These are phyloP conservation scores for Cataglyphis altisquamis DNA, from an alignment of 2,888 invertebrate species.

Conservation along the genomic window DNA sequence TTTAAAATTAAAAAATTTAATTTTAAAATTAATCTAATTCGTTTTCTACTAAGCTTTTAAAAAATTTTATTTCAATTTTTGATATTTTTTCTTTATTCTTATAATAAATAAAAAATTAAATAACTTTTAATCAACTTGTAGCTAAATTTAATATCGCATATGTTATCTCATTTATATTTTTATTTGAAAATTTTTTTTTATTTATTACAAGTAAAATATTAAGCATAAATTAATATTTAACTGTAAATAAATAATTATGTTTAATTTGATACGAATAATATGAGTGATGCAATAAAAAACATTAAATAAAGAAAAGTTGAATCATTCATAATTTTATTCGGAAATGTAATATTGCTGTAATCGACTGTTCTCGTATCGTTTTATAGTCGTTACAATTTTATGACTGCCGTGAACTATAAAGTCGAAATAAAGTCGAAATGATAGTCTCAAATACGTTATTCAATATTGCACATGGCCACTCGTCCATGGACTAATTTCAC, in stretches of 20 bases:
- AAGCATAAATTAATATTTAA: neutral
- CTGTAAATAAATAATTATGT: neutral
- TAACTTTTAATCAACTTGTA: neutral
- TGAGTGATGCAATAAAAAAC: neutral
- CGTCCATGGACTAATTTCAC: slow-evolving; percentile 42
- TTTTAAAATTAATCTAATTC: no score
- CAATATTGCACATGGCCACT: slow-evolving; percentile 34
- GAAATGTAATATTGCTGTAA: slow-evolving; percentile 1
- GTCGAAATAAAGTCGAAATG: slow-evolving; percentile 19
- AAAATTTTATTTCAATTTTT: no score
- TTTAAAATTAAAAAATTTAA: no score
- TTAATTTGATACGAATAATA: neutral
- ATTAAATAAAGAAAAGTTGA: neutral
- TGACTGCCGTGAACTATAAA: slow-evolving; percentile 15
- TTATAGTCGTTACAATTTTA: slow-evolving; percentile 35
- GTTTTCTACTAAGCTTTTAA: no score
- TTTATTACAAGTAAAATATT: neutral
- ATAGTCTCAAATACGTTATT: slow-evolving; percentile 37
- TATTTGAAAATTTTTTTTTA: neutral
- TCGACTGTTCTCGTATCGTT: neutral
- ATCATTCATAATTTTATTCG: neutral
- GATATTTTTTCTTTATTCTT: no score
- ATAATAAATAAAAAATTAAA: neutral
- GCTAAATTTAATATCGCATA: neutral
- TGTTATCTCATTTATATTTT: neutral